A percentile compares a stretch with the other conserved stretches of the same genome.
Conservation (phyloP, 2,888 invertebrate species). For the Peribatodes rhomboidaria region DNA sequence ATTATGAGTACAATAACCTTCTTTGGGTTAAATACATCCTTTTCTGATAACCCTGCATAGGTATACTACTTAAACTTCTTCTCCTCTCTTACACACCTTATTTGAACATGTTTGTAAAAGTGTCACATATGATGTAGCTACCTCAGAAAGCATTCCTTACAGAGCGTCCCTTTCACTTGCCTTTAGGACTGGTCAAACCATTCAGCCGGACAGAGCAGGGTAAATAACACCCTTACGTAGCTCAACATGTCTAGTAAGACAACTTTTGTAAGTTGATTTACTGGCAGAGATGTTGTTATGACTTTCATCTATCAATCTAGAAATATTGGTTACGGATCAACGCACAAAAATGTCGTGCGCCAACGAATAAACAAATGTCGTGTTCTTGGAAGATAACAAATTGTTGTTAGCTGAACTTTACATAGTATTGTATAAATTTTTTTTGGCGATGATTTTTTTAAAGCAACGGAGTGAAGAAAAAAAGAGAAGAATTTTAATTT, state of each 20-base stretch:
- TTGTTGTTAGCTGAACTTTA: too few species aligned
- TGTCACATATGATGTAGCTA: slow-evolving; percentile 2
- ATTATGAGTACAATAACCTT: too few species aligned
- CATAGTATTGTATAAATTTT: too few species aligned
- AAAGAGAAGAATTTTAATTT: too few species aligned
- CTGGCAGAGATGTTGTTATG: too few species aligned
- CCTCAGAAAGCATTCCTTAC: slow-evolving; percentile 14
- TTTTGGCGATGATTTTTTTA: too few species aligned
- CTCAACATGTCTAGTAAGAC: background rate
- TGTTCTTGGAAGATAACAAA: too few species aligned
- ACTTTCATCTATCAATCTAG: background rate
- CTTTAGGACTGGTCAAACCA: slow-evolving; percentile 21
- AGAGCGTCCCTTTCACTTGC: slow-evolving; percentile 12
- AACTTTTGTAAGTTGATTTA: background rate
- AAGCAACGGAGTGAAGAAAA: too few species aligned
- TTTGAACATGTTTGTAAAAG: background rate
- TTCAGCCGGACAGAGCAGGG: slow-evolving; percentile 20
- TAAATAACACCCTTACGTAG: slow-evolving; percentile 21
- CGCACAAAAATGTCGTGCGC: too few species aligned
- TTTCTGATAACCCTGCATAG: too few species aligned
- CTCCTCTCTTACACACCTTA: background rate
- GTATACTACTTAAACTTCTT: background rate
- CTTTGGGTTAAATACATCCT: too few species aligned
- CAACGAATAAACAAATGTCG: too few species aligned
- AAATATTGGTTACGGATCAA: background rate